Evolutionary conservation across 1,140 invertebrate genomes (phyloP), one percentile per base, ranked within the genome.

Genomic region (Ectropis grisescens): DNA sequence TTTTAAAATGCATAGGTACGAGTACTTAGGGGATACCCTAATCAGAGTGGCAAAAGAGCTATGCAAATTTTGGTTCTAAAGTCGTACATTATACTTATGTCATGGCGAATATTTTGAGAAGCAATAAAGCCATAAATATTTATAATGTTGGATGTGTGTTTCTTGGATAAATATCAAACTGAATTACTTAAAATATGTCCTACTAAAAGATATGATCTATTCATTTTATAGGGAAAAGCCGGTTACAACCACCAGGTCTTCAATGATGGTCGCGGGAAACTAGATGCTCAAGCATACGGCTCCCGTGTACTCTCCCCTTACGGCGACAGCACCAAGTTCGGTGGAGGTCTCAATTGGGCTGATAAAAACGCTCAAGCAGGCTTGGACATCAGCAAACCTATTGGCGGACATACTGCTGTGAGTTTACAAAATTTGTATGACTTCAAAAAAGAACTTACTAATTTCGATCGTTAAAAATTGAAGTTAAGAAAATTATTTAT

Each of bases 201-300:
- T 5, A 22, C 4, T 22, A 22, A 22, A 4, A 9, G 19, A 9
- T 4, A 22, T 22, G 19, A 9, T 5, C 19, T 22, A 4, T 4
- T 9, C 19, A 22, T 22, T 9, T 22, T 5, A 5, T 9, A 61
- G 60, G 58, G 60, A 12, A 55, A 53, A 46, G 57, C 33, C 5
- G 60, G 57, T 6, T 65, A 60, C 33, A 47, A 51, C 16, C 41
- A 54, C 11, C 39, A 56, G 6, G 49, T 65, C 16, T 64, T 64
- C 40, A 55, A 64, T 22, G 57, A 64, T n/a, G 14, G 37, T 2
- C 42, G 57, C 0, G 57, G 57, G 6, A 53, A 45, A 12, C 24
- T 65, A 16, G 29, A 47, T 26, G 54, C 51, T 0, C 38, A 60
- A 16, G 57, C 50, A 1, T 57, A 60, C 29, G 60, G 57, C 10